phyloP scores from a whole-genome alignment of 2,113 vertebrate species.

The Brachyhypopomus occidentalis region DNA sequence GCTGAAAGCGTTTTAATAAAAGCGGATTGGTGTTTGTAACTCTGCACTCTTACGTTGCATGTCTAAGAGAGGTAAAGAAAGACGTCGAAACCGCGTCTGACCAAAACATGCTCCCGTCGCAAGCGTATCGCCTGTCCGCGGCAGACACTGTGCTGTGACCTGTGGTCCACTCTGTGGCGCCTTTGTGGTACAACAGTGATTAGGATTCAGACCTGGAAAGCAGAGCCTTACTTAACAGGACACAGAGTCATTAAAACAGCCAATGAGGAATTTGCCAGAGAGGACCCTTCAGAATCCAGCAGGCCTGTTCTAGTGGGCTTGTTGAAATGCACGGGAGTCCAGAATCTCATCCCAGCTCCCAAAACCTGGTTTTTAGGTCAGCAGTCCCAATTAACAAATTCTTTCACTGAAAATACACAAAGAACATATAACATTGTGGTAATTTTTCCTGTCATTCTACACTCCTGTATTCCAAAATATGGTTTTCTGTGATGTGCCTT shows the following conservation, averaged over 20 bases:
- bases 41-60: too few species aligned
- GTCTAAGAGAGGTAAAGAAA: too few species aligned
- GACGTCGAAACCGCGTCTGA: neutral
- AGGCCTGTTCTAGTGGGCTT: neutral
- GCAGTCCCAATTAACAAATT: neutral
- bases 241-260: slow-evolving; percentile 31
- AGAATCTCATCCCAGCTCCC: neutral
- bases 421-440: too few species aligned
- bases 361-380: neutral
- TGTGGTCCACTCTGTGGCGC: neutral
- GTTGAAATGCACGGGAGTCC: neutral
- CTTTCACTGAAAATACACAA: neutral
- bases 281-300: slow-evolving; percentile 46
- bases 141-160: too few species aligned
- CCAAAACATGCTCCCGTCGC: neutral
- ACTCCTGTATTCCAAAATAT: neutral
- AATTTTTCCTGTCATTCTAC: neutral
- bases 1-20: neutral
- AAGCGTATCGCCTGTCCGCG: too few species aligned
- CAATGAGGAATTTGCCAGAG: slow-evolving; percentile 27
- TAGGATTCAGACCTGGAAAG: too few species aligned
- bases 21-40: too few species aligned
- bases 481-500: too few species aligned
- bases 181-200: neutral
- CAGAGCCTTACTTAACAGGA: neutral